A percentile compares a stretch with the other conserved stretches of the same genome.
Conservation (phyloP, 53 echinoderm and acorn worm genomes). For the Glandiceps talaboti region DNA sequence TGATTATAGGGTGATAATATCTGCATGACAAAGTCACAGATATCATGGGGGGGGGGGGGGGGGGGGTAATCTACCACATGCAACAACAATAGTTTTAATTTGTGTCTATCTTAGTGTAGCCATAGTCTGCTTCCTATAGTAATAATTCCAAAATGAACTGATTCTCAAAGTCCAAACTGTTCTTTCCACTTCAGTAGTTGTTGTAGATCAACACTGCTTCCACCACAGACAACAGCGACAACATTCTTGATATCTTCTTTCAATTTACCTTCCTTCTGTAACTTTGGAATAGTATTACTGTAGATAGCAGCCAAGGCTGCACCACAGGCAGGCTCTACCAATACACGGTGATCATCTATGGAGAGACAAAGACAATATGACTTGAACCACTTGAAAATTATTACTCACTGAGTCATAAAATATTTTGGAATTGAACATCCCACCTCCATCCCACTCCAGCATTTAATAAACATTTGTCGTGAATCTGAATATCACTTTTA, state of each 20-base stretch:
- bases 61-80: too few species aligned
- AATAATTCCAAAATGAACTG: too few species aligned
- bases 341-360: slow-evolving; percentile 82
- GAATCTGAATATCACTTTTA: too few species aligned
- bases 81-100: too few species aligned
- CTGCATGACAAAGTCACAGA: too few species aligned
- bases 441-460: not conserved
- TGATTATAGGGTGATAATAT: too few species aligned
- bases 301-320: slow-evolving; percentile 69
- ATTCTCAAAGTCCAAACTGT: slow-evolving; percentile 40
- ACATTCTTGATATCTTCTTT: slow-evolving; percentile 35
- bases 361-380: not conserved
- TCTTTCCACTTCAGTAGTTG: slow-evolving; percentile 50
- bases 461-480: too few species aligned
- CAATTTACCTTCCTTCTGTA: slow-evolving; percentile 68
- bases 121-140: too few species aligned
- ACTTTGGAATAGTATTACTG: slow-evolving; percentile 45
- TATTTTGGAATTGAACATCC: not conserved
- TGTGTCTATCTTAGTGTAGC: too few species aligned
- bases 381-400: not conserved
- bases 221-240: slow-evolving; percentile 81
- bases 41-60: too few species aligned
- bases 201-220: slow-evolving; percentile 38
- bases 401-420: not conserved
- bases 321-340: slow-evolving; percentile 93